phyloP scores from a whole-genome alignment of 1,140 invertebrate genomes.

The Lucilia sericata region DNA sequence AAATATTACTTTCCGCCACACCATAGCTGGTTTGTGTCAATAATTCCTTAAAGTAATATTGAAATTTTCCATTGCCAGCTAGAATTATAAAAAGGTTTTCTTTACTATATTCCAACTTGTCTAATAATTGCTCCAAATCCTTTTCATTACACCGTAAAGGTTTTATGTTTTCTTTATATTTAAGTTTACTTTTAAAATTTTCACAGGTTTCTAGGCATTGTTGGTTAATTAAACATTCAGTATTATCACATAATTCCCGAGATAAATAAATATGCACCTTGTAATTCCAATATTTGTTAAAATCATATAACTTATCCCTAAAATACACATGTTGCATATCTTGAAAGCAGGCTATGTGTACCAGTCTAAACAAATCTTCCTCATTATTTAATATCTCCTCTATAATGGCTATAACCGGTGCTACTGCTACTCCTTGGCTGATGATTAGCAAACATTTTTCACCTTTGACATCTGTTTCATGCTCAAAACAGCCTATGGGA shows the following conservation, averaged over 20 bases:
- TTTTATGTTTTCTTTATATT: slow-evolving; percentile 54
- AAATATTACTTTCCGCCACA: slow-evolving; percentile 30
- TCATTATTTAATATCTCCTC: slow-evolving; percentile 59
- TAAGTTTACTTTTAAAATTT: slow-evolving; percentile 48
- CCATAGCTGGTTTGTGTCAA: neutral
- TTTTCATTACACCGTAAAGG: slow-evolving; percentile 48
- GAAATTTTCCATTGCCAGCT: slow-evolving; percentile 28
- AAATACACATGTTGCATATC: slow-evolving; percentile 59
- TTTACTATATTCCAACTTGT: neutral
- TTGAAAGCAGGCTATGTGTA: slow-evolving; percentile 56
- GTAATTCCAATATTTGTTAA: slow-evolving; percentile 62
- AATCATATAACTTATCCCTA: slow-evolving; percentile 56
- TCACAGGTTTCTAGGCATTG: slow-evolving; percentile 46
- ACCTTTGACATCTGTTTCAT: neutral
- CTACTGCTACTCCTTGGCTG: slow-evolving; percentile 62
- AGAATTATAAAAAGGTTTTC: neutral
- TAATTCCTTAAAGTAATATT: slow-evolving; percentile 1
- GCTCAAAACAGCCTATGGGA: slow-evolving; percentile 57
- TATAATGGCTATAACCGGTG: slow-evolving; percentile 58
- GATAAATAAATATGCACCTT: slow-evolving; percentile 55
- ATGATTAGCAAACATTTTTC: slow-evolving; percentile 55
- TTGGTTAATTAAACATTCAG: neutral
- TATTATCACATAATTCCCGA: slow-evolving; percentile 30
- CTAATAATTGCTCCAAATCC: neutral
- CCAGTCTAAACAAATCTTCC: slow-evolving; percentile 59